Base-by-base conservation (phyloP, 2,888 invertebrate genomes). In the Microchrysa polita region DNA sequence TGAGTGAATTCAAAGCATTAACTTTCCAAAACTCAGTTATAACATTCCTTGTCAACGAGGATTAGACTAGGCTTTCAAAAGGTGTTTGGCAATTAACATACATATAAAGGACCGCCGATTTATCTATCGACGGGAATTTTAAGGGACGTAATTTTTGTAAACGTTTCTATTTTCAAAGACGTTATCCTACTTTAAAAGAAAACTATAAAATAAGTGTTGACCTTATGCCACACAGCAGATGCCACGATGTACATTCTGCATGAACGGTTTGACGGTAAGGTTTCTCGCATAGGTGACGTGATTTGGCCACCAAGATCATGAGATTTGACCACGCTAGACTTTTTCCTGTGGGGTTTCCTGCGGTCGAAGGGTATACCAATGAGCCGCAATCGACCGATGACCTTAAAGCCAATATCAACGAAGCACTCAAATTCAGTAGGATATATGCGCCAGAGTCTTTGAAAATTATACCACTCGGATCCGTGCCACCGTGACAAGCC, bases 341-440 rank as follows among this genome's bases (percentile, higher is more conserved):
- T 67, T 52, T 67, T 67, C 22, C 42, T 63, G 42, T 40, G 63
- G 40, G 42, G 42, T 63, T 63, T 63, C 18, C 48, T 67, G 1
- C 20, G 23, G 22, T 23, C 48, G 48, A 67, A 5, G 2, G 2
- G 1, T 52, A 48, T 77, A 77, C 77, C 53, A 77, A 79, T 78
- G 79, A 78, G 74, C 77, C 76, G 65, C 77, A 77, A 77, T 72
- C 72, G 67, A 79, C 74, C 71, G 76, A 18, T 74, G 76, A 73
- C 73, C 76, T 78, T 72, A 78, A 78, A 77, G 77, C 74, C 77
- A 78, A 77, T 75, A 79, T 77, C 77, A 78, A 73, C 72, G 53
- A 77, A 10, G 75, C 75, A 75, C 67, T 74, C 74, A 78, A 80
- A 81, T 80, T 81, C 79, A 81, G 77, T 77, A 77, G 52, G 77